Conservation (phyloP, 2,888 invertebrate genomes). For the Petrolisthes cinctipes region DNA sequence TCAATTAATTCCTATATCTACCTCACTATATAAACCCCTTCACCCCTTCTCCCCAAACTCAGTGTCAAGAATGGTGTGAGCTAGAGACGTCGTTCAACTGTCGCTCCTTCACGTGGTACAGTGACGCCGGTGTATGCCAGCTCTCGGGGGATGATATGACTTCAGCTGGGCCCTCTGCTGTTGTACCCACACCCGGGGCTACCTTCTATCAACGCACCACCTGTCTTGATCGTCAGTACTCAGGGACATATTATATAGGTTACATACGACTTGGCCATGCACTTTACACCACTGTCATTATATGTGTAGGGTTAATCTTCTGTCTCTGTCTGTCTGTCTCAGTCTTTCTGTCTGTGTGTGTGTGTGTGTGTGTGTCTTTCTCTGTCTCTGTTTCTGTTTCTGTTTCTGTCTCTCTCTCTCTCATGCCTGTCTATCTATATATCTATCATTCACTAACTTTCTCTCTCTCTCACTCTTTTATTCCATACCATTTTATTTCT, state of each 20-base stretch:
- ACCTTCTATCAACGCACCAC: constrained; percentile 67
- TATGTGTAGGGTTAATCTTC: too few species aligned
- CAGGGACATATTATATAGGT: background rate
- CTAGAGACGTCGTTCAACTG: constrained; percentile 68
- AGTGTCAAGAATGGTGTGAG: constrained; percentile 68
- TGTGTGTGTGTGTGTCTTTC: too few species aligned
- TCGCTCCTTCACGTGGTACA: constrained; percentile 68
- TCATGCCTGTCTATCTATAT: background rate
- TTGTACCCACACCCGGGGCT: constrained; percentile 66
- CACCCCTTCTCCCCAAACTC: background rate
- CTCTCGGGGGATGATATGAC: constrained; percentile 67
- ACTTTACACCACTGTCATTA: background rate
- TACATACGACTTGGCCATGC: background rate
- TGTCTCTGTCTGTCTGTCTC: background rate
- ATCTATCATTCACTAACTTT: background rate
- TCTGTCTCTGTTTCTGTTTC: too few species aligned
- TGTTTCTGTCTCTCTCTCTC: constrained; percentile 17
- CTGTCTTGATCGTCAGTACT: constrained; percentile 68
- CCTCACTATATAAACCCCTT: background rate
- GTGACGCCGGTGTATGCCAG: constrained; percentile 67
- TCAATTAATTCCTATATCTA: background rate
- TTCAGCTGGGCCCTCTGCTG: constrained; percentile 66
- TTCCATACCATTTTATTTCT: background rate
- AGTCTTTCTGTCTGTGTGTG: too few species aligned
- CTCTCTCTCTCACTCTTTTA: background rate